Conservation (phyloP, 2,113 vertebrate species). For the Cololabis saira region DNA sequence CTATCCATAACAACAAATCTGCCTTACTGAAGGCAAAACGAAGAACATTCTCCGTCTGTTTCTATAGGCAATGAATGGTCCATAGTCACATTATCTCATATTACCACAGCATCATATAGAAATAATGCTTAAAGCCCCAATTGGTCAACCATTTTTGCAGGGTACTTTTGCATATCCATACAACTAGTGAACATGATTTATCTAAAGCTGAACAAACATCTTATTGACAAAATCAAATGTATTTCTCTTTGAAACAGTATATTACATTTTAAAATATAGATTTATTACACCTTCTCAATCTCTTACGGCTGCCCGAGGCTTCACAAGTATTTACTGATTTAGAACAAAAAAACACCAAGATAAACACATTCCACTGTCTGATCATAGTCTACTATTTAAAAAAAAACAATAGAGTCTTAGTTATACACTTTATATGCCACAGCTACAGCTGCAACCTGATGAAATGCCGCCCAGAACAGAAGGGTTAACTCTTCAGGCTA, state of each 20-base stretch:
- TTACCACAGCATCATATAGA: too few species aligned
- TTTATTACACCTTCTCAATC: not conserved
- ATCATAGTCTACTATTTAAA: not conserved
- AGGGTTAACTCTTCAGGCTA: slow-evolving; percentile 3
- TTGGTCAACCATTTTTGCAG: not conserved
- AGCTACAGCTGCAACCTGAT: not conserved
- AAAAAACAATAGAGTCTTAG: not conserved
- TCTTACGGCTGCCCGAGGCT: not conserved
- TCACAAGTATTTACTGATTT: not conserved
- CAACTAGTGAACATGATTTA: not conserved
- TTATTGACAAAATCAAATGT: too few species aligned
- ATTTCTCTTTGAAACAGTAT: not conserved
- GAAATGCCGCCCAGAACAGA: not conserved
- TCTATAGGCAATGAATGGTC: too few species aligned
- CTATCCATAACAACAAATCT: too few species aligned
- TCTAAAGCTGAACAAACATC: not conserved
- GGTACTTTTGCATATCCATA: not conserved
- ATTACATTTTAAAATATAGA: not conserved
- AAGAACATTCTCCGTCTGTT: too few species aligned
- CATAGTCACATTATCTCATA: too few species aligned
- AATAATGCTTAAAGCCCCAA: too few species aligned
- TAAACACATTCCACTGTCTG: not conserved
- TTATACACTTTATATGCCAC: not conserved
- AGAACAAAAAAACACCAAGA: not conserved
- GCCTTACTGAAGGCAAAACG: too few species aligned